Percentiles rank a stretch among this genome's conserved stretches.
Conservation (phyloP, 2,113 vertebrate species). For the Pollimyrus isidori region DNA sequence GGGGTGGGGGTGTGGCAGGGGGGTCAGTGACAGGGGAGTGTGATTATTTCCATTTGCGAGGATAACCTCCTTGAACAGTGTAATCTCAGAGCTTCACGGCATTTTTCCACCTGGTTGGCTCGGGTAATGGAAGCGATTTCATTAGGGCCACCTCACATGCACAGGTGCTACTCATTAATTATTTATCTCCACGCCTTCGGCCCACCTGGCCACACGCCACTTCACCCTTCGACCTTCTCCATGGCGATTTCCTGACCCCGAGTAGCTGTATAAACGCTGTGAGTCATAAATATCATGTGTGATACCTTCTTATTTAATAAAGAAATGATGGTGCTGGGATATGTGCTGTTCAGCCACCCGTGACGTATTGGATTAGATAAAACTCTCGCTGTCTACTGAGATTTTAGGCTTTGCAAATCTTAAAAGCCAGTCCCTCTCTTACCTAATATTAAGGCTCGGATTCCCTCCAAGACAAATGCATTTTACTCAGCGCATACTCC, state of each 20-base stretch:
- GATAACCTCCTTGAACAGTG: not conserved
- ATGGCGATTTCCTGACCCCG: constrained; percentile 2
- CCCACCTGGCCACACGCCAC: constrained; percentile 33
- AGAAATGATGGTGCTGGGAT: not conserved
- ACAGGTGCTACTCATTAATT: constrained; percentile 43
- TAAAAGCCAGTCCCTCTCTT: constrained; percentile 22
- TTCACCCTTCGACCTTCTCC: constrained; percentile 40
- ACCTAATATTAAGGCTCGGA: not conserved
- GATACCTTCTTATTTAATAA: constrained; percentile 29
- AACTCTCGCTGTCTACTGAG: constrained; percentile 1
- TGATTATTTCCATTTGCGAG: constrained; percentile 33
- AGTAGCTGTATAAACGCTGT: not conserved
- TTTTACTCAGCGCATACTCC: not conserved
- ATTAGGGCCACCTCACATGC: constrained; percentile 41
- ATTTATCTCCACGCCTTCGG: constrained; percentile 29
- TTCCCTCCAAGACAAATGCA: not conserved
- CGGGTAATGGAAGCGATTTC: constrained; percentile 59
- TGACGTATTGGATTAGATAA: constrained; percentile 11
- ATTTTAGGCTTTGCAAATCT: constrained; percentile 30
- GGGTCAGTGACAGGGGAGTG: constrained; percentile 19
- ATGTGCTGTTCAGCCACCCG: not conserved
- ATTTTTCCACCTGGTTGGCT: constrained; percentile 59
- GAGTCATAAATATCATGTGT: not conserved
- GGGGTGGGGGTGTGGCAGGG: constrained; percentile 34
- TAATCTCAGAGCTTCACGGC: constrained; percentile 33